Conservation (phyloP, 2,113 vertebrate genomes). For the Phainopepla nitens region DNA sequence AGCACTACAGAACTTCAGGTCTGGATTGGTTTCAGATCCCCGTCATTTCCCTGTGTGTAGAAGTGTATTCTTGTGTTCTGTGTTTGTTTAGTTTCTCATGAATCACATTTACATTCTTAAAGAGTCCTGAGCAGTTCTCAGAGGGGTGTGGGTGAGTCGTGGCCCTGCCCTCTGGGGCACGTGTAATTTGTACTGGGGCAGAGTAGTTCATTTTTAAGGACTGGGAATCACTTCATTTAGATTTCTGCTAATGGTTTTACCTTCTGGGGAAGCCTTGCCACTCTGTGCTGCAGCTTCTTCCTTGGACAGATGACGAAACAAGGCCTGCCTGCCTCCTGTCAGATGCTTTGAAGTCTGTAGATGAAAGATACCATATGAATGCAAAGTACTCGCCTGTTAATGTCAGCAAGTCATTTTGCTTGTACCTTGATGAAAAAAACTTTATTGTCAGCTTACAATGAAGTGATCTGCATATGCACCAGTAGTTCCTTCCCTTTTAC, state of each 20-base stretch:
- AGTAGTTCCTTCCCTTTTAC: constrained; percentile 4
- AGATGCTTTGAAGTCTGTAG: constrained; percentile 58
- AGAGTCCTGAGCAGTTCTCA: background rate
- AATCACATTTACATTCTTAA: constrained; percentile 34
- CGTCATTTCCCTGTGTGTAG: background rate
- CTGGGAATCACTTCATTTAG: background rate
- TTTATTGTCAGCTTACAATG: constrained; percentile 36
- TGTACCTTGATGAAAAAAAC: constrained; percentile 31
- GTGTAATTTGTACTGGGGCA: background rate
- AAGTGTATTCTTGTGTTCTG: background rate
- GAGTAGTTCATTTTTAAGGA: background rate
- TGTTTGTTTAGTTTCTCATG: constrained; percentile 44
- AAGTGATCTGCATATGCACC: constrained; percentile 37
- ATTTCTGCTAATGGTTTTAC: constrained; percentile 40
- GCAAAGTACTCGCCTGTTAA: constrained; percentile 50
- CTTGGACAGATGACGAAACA: background rate
- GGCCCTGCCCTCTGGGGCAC: background rate
- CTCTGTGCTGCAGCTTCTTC: background rate
- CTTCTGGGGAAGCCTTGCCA: constrained; percentile 17
- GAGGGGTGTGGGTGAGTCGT: background rate
- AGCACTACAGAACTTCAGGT: background rate
- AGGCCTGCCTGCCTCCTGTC: constrained; percentile 28
- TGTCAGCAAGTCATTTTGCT: constrained; percentile 57
- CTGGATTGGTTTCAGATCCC: background rate
- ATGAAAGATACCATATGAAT: constrained; percentile 61